Evolutionary conservation across 2,797 vertebrate genomes (phyloP).

Genomic region (Sebastes nivosus): DNA sequence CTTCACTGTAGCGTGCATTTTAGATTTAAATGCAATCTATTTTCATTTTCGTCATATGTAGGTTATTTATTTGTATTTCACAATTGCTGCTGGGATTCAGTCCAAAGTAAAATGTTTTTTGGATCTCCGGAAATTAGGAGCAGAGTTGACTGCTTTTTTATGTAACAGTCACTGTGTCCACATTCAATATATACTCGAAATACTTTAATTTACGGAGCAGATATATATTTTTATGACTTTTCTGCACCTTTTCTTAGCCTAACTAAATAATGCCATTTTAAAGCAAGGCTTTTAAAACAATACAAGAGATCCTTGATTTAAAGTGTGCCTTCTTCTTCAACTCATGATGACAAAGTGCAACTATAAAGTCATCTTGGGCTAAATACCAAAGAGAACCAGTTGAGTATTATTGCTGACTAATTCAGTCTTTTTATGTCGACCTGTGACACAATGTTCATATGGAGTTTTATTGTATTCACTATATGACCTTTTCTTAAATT

Average conservation of each 20-base stretch:
- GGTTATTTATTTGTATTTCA: constrained; percentile 38
- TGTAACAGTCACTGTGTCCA: constrained; percentile 12
- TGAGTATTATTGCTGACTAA: neutral
- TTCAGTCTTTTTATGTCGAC: neutral
- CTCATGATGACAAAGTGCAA: constrained; percentile 9
- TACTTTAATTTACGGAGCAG: neutral
- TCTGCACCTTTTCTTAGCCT: neutral
- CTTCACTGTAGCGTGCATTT: neutral
- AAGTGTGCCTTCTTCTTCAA: constrained; percentile 61
- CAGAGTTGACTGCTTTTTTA: neutral
- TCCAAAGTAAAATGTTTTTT: constrained; percentile 17
- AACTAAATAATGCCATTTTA: constrained; percentile 24
- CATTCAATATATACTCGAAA: neutral
- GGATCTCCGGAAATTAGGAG: constrained; percentile 4
- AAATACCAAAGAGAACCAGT: constrained; percentile 21
- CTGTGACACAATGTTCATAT: neutral
- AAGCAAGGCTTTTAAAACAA: constrained; percentile 26
- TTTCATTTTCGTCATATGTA: neutral
- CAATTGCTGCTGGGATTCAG: constrained; percentile 18
- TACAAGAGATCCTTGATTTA: constrained; percentile 11
- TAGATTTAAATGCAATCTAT: neutral
- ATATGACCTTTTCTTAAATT: neutral
- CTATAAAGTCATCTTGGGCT: neutral
- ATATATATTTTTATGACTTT: neutral
- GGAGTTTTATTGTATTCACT: neutral